phyloP scores from a whole-genome alignment of 2,888 invertebrate species.

The Rhagonycha fulva region DNA sequence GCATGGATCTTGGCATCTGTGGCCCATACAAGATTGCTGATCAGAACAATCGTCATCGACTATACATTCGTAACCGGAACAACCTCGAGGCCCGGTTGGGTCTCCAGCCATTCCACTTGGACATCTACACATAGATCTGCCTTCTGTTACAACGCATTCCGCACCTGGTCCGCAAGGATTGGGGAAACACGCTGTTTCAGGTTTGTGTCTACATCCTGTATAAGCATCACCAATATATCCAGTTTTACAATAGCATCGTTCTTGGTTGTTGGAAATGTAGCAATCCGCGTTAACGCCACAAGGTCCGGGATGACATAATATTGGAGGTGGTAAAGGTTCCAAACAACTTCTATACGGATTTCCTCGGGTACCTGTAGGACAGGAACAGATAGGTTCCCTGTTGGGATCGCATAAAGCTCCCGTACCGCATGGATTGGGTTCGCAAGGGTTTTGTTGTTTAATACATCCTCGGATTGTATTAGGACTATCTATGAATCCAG shows the following conservation, averaged over 20 bases:
- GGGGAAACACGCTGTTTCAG: conserved; percentile 72
- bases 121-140: conserved; percentile 74
- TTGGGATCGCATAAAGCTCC: conserved; percentile 81
- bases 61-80: conserved; percentile 80
- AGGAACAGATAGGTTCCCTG: conserved; percentile 80
- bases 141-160: conserved; percentile 70
- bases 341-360: conserved; percentile 81
- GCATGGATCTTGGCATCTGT: conserved; percentile 80
- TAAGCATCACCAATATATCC: conserved; percentile 82
- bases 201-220: conserved; percentile 72
- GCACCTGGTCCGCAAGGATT: conserved; percentile 83
- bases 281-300: conserved; percentile 85
- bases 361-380: conserved; percentile 80
- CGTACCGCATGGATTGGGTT: conserved; percentile 79
- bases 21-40: conserved; percentile 77
- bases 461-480: conserved; percentile 87
- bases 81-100: conserved; percentile 72
- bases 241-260: conserved; percentile 80
- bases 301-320: conserved; percentile 78
- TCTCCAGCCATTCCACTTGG: conserved; percentile 77
- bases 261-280: conserved; percentile 79
- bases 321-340: conserved; percentile 61
- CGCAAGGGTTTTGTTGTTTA: conserved; percentile 78
- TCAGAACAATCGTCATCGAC: conserved; percentile 77
- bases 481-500: conserved; percentile 83